Conservation (phyloP, 1,140 invertebrate species). For the Drosophila guanche region DNA sequence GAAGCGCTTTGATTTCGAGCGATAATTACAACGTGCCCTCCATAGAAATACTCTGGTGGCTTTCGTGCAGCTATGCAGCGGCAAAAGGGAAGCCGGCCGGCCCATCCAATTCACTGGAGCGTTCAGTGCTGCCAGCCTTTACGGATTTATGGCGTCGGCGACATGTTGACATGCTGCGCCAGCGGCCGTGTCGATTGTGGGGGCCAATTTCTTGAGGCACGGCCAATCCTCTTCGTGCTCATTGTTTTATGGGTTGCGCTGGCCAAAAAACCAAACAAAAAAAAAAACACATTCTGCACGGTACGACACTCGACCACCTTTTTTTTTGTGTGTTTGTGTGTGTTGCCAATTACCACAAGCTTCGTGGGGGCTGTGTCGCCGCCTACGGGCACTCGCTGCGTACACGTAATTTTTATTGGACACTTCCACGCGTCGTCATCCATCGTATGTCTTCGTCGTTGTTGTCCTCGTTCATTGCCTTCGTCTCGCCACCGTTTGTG, state of each 20-base stretch:
- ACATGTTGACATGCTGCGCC: conserved; percentile 71
- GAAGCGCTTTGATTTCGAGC: conserved; percentile 69
- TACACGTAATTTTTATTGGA: conserved; percentile 78
- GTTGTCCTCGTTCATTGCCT: conserved; percentile 12
- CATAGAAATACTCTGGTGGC: conserved; percentile 41
- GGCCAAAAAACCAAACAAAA: conserved; percentile 7
- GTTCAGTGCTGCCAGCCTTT: conserved; percentile 50
- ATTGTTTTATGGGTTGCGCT: conserved; percentile 60
- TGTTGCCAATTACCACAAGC: conserved; percentile 67
- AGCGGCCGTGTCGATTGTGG: conserved; percentile 14
- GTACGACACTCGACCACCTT: conserved; percentile 15
- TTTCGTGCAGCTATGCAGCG: conserved; percentile 65
- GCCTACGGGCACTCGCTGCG: conserved; percentile 58
- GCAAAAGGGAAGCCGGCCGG: not conserved
- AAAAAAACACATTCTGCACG: not conserved
- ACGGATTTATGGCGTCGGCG: conserved; percentile 73
- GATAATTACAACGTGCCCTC: conserved; percentile 70
- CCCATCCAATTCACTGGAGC: conserved; percentile 41
- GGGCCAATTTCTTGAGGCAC: conserved; percentile 37
- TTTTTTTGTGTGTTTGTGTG: conserved; percentile 12
- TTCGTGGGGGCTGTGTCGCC: conserved; percentile 48
- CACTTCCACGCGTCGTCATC: conserved; percentile 64
- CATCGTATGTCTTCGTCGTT: conserved; percentile 36
- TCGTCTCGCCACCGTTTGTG: conserved; percentile 42
- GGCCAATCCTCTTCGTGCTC: conserved; percentile 18